Evolutionary conservation across 1,140 invertebrate genomes (phyloP).

Genomic region (Drosophila repletoides): DNA sequence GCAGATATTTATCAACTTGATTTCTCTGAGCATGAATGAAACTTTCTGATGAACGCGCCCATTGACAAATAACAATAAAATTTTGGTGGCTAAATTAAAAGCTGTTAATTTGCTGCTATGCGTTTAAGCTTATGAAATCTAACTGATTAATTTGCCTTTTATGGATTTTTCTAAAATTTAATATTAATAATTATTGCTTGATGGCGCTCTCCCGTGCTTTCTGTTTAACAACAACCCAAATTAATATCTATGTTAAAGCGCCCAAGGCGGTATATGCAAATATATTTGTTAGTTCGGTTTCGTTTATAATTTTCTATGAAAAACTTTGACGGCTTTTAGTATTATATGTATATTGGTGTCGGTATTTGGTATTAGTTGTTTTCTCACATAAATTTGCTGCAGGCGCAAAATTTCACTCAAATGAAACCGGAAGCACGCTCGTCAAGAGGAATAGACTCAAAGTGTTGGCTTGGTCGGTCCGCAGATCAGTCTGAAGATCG

Average conservation of each 20-base stretch:
- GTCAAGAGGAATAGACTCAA: constrained; percentile 64
- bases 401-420: constrained; percentile 77
- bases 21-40: too few species aligned
- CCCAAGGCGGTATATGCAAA: constrained; percentile 69
- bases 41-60: too few species aligned
- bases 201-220: constrained; percentile 31
- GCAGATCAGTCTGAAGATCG: neutral
- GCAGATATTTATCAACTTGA: neutral
- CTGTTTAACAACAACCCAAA: constrained; percentile 7
- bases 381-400: constrained; percentile 77
- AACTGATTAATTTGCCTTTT: constrained; percentile 64
- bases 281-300: constrained; percentile 49
- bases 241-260: constrained; percentile 46
- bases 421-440: constrained; percentile 71
- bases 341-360: constrained; percentile 15
- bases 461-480: constrained; percentile 17
- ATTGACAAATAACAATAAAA: constrained; percentile 27
- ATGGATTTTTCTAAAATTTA: constrained; percentile 59
- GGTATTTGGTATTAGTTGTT: constrained; percentile 36
- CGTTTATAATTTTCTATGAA: constrained; percentile 77
- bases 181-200: constrained; percentile 68
- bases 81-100: constrained; percentile 46
- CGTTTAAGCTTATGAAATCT: constrained; percentile 43
- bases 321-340: constrained; percentile 49
- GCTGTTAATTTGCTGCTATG: constrained; percentile 59